Base-by-base conservation (phyloP, 1,140 invertebrate genomes). In the Tribolium madens region DNA sequence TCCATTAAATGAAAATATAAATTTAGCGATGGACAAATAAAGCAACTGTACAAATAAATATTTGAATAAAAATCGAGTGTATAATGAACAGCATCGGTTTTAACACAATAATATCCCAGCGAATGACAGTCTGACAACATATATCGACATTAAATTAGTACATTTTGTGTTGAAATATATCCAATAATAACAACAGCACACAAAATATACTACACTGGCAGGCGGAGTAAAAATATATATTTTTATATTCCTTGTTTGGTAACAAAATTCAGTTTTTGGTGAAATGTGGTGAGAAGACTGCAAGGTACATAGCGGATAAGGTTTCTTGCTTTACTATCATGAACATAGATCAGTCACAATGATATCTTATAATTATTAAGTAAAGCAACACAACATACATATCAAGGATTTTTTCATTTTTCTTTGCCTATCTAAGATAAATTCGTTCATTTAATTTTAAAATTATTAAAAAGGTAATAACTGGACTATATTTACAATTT, bases 351-450 rank as follows among this genome's bases (percentile, higher is more conserved):
- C 84, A 85, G 84, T 85, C 84, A 85, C 83, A 84, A 84, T 85
- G 84, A 85, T 85, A 84, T 84, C 75, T 81, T 78, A 68, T 82
- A 42, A 76, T 80, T 79, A 79, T 81, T 81, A 82, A 84, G 82
- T 83, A 85, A 85, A 85, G 84, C 84, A 85, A 85, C 84, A 85
- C 84, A 85, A 85, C 84, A 85, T 85, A 83, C 81, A 84, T 78
- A 77, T 81, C 78, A 81, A 83, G 81, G 82, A 80, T 80, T 85
- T 83, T 69, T 76, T 79, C 78, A 73, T 46, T 81, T 81, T 84
- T 84, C 78, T 81, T 81, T 80, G 76, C 84, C 84, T 85, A 85
- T 84, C 84, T 85, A 85, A 83, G 82, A 84, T 85, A 85, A 85
- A 85, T 85, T 85, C 84, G 84, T 84, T 85, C 81, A 83, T 84